These are phyloP conservation scores for Sarcophilus harrisii DNA, from an alignment of 2,797 vertebrate species.

Conservation along the genomic window DNA sequence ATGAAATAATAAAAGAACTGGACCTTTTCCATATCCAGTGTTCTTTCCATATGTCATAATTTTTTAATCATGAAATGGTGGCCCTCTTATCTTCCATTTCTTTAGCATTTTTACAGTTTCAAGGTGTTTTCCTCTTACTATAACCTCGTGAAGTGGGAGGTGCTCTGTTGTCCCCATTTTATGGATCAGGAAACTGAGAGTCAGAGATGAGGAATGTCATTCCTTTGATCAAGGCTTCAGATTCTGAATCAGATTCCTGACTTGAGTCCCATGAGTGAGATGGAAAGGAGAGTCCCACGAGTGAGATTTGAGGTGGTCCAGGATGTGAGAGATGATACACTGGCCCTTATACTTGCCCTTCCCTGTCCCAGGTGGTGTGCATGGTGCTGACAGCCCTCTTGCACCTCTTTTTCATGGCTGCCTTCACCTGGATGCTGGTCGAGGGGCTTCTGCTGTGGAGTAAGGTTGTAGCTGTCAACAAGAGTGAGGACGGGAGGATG, in stretches of 20 bases:
- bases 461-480: slow-evolving; percentile 94
- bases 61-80: background rate
- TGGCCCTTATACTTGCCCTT: background rate
- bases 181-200: background rate
- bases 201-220: background rate
- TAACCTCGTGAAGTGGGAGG: background rate
- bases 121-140: background rate
- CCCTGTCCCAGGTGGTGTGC: slow-evolving; percentile 87
- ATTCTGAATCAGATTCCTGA: background rate
- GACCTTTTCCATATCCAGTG: background rate
- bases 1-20: background rate
- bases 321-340: background rate
- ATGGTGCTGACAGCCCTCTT: slow-evolving; percentile 89
- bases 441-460: slow-evolving; percentile 96
- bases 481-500: slow-evolving; percentile 92
- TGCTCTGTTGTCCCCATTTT: background rate
- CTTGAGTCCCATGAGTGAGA: background rate
- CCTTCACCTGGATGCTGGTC: slow-evolving; percentile 97
- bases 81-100: background rate
- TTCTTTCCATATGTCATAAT: background rate
- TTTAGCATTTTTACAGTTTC: background rate
- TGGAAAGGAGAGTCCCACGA: background rate
- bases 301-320: background rate
- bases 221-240: background rate
- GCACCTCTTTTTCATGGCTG: slow-evolving; percentile 95